Conservation (phyloP, 1,140 invertebrate species). For the Magallana angulata region DNA sequence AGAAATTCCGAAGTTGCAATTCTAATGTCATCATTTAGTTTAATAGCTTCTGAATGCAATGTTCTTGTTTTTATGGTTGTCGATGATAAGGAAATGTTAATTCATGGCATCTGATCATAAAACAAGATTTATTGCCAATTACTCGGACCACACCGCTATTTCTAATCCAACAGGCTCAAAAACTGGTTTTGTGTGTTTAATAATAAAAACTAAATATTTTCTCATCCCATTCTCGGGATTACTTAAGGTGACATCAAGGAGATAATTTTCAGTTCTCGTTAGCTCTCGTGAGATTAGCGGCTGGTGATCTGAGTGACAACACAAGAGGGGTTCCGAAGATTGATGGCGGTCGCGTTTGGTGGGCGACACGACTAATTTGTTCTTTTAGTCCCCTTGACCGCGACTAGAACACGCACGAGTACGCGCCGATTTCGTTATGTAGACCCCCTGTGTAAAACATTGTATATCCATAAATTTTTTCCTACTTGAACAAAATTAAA, state of each 20-base stretch:
- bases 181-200: not conserved
- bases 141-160: not conserved
- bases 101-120: not conserved
- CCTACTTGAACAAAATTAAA: too few species aligned
- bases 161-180: not conserved
- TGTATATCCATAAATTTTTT: not conserved
- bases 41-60: not conserved
- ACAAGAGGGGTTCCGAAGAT: not conserved
- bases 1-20: too few species aligned
- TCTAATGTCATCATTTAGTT: too few species aligned
- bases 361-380: slow-evolving; percentile 16
- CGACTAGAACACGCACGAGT: not conserved
- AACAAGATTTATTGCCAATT: slow-evolving; percentile 32
- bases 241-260: slow-evolving; percentile 9
- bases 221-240: slow-evolving; percentile 4
- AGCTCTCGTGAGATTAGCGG: slow-evolving; percentile 18
- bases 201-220: not conserved
- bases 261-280: not conserved
- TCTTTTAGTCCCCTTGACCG: slow-evolving; percentile 15
- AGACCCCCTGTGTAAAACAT: not conserved
- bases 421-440: not conserved
- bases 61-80: slow-evolving; percentile 10
- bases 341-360: slow-evolving; percentile 22
- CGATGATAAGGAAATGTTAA: slow-evolving; percentile 18
- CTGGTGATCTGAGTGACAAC: not conserved